Evolutionary conservation across 2,888 invertebrate genomes (phyloP), one percentile per base, ranked within the genome.

Genomic region (Limnephilus rhombicus): DNA sequence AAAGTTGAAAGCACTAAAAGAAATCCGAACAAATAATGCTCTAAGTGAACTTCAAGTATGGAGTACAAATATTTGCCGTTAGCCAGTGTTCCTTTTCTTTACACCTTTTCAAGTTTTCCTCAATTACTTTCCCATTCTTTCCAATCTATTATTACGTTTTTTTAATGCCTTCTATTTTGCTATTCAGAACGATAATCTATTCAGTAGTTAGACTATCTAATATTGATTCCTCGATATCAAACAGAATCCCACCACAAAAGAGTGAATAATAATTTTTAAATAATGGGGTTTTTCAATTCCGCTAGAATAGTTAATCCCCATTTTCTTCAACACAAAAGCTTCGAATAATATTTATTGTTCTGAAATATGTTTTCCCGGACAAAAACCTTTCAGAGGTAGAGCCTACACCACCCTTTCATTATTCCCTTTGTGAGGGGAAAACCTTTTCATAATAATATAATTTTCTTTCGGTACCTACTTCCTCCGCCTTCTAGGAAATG

Each of bases 281-380:
- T 24, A 68, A 24, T 24, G n/a, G 24, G 24, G 7, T 68, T 68
- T 68, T 68, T n/a, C 24, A 68, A 68, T n/a, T 68, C 68, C 68
- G 24, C 68, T 9, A 24, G 68, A 68, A 68, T 68, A 68, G 68
- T 68, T 68, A 68, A 2, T 34, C 83, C 34, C 83, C 83, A 83
- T 86, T 86, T 45, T 29, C 86, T 29, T 29, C 86, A 11, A n/a
- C 29, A 49, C 49, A n/a, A 45, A 83, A 86, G 86, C 45, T 86
- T 86, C 86, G 29, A 86, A 86, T 49, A 49, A 45, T 86, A 86
- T 86, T 86, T 86, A 86, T 86, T 86, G 86, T 86, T 45, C 86
- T 45, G 45, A 86, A 86, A 86, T 86, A 86, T 86, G 45, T 85
- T 86, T 86, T 86, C 49, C 41, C 45, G 24, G 29, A 86, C 86